Conservation (phyloP, 2,797 vertebrate genomes). For the Simalia tracyae region DNA sequence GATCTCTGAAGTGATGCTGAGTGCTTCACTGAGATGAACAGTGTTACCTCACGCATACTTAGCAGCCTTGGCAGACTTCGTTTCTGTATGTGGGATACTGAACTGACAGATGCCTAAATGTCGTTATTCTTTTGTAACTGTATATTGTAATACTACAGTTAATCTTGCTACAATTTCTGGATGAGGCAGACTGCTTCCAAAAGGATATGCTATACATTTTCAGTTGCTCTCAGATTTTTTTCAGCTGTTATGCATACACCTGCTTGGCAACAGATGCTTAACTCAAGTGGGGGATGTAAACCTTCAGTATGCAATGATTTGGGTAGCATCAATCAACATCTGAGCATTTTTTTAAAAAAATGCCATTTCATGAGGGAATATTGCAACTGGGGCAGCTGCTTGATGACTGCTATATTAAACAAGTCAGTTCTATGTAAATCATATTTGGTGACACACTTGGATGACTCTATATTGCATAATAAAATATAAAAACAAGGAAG, state of each 20-base stretch:
- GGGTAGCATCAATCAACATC: neutral
- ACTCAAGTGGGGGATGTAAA: neutral
- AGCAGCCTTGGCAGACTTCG: neutral
- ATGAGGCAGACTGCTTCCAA: constrained; percentile 15
- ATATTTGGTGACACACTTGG: neutral
- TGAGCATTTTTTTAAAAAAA: neutral
- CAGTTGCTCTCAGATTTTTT: neutral
- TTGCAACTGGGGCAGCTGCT: neutral
- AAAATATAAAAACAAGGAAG: neutral
- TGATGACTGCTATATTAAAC: neutral
- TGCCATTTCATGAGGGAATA: neutral
- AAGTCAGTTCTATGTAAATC: neutral
- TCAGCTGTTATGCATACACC: neutral
- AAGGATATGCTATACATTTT: neutral
- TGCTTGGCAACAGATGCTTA: neutral
- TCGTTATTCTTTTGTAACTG: neutral
- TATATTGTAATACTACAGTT: neutral
- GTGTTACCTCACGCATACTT: neutral
- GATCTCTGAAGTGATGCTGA: neutral
- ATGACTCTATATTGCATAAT: neutral
- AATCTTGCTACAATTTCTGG: neutral
- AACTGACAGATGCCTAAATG: neutral
- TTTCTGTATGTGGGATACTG: neutral
- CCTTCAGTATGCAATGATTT: neutral
- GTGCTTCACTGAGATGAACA: neutral